Evolutionary conservation across 2,888 invertebrate species (phyloP), one percentile per base, ranked within the genome.

Genomic region (Oscheius sp.): DNA sequence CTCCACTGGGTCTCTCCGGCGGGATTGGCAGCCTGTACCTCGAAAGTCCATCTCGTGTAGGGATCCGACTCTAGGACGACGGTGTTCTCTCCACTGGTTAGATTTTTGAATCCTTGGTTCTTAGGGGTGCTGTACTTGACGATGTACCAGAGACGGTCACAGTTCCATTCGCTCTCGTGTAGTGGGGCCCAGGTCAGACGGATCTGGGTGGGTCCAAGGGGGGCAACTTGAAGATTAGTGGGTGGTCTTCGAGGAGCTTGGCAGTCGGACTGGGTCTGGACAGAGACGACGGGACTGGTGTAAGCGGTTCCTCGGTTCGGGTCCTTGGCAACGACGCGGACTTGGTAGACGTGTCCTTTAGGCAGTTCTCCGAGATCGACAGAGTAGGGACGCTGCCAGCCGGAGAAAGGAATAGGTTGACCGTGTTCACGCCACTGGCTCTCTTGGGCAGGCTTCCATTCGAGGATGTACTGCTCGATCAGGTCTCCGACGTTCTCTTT

Each of bases 101-200:
- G 65, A 68, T 89, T 89, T 60, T 77, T 78, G 80, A 76, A 79
- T 57, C 82, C 83, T 70, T 78, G 81, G 55, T 79, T 78, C 53
- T 78, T 74, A 21, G 81, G 79, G 11, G 80, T 87, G 62, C 76
- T 83, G 80, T 89, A 86, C 77, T 89, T 89, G 72, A 89, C 86
- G 59, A 89, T 79, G 77, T 89, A 89, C 88, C 88, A 89, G 50
- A 88, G 75, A 47, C 81, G 81, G 71, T 89, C 87, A 70, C 89
- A 89, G 73, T 87, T 87, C 89, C 89, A 89, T 76, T 89, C 88
- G 35, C 81, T 73, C 65, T 88, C 87, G 51, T 82, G 78, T 29
- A 89, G 76, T n/a, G 88, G 87, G 72, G 83, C 83, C 89, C 89
- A 89, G n/a, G 80, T 84, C 57, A 89, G 79, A 21, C 86, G 83